Base-by-base conservation (phyloP, 1,140 invertebrate species). In the Galleria mellonella region DNA sequence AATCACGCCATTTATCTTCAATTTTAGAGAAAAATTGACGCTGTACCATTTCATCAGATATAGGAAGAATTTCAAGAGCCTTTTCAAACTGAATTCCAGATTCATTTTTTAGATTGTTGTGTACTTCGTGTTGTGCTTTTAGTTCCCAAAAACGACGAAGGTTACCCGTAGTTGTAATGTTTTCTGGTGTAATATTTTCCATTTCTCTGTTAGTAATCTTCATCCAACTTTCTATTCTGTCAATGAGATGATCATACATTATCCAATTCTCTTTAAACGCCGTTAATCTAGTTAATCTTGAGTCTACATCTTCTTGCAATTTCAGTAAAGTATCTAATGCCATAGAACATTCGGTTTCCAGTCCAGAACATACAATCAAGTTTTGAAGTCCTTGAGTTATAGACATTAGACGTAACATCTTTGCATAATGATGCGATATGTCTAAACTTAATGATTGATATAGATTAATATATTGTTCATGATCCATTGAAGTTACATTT, bases 61-160 rank as follows among this genome's bases (percentile, higher is more conserved):
- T 83, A 0, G 93, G 92, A 8, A 96, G 87, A 5, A 94, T 91
- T 75, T 91, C 88, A 40, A 96, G 71, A 0, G 94, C 91, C 52
- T 92, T 91, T 54, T 96, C 93, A 62, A 96, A 92, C 41, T 91
- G 90, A 12, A 89, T 84, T 12, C 89, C 89, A 0, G 91, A 90
- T 62, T 95, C 93, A 40, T 91, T 91, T 39, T 90, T 88, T 15
- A 94, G 88, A 38, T 91, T 92, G 56, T 94, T 94, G 64, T 95
- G 90, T n/a, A 95, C 90, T 87, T 95, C 94, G 61, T 94, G 93
- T 60, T 96, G 93, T 0, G 94, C 94, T 78, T 94, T 96, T 30
- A 96, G 74, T 83, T 96, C 94, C 94, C 94, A 96, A 74, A 95
- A 95, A 56, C 93, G 89, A 55, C 92, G 89, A 75, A 94, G 90